Base-by-base conservation (phyloP, 2,888 invertebrate species). In the Marronus borbonicus region DNA sequence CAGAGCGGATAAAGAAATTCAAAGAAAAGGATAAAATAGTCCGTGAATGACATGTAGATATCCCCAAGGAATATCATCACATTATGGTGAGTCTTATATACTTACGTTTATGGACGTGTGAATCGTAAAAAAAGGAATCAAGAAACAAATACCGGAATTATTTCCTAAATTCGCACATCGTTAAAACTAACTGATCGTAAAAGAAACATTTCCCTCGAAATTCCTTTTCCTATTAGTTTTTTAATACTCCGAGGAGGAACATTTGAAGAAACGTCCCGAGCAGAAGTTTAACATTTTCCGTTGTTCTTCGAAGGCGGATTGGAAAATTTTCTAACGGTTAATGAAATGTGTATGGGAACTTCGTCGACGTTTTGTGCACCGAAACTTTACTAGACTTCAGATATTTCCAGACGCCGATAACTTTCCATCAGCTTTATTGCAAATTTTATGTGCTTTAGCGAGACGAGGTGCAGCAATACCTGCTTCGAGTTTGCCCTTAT, bases 341-440 rank as follows among this genome's bases (percentile, higher is more conserved):
- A 74, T 74, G 72, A 74, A 74, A 74, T 74, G 72, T 74, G 72
- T 60, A 60, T 69, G 17, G 44, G 69, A 74, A 74, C 55, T 74
- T 60, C 44, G 49, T n/a, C 58, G 60, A 12, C 44, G 39, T 62
- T 60, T 60, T 20, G 60, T 55, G 72, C 39, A 60, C 24, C 44
- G 44, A 60, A 44, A 74, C 60, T 60, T 60, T 74, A 49, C 68
- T 60, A 44, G 39, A 74, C 24, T 62, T 74, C 44, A 62, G 72
- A 39, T 74, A 74, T 74, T 24, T 60, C 60, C 44, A 60, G 44
- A 31, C 24, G 49, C 72, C 60, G 60, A 74, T 74, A 60, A 74
- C 72, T 74, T 74, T 74, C 72, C 72, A 74, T 74, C 72, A 60
- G 72, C 49, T 74, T 74, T 74, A 74, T 74, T 74, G 60, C 60